A percentile compares a stretch with the other conserved stretches of the same genome.
These are phyloP conservation scores for Pipistrellus pipistrellus DNA, from an alignment of 2,797 vertebrate species.

Conservation along the genomic window DNA sequence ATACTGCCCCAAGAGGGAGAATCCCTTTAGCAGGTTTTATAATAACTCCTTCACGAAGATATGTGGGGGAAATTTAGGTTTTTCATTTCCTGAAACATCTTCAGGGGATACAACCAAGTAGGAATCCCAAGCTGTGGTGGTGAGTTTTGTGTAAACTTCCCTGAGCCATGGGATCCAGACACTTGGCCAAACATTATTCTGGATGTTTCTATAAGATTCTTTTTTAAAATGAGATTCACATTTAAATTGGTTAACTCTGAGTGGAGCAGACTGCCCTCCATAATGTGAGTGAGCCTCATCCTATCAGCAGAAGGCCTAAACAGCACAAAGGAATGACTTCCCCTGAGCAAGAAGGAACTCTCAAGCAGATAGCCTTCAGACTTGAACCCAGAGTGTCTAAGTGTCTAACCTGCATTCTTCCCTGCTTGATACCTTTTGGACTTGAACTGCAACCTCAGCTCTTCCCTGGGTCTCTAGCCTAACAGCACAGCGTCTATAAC, in stretches of 20 bases:
- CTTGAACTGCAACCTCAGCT: not conserved
- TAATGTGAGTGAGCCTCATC: not conserved
- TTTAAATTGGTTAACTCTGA: not conserved
- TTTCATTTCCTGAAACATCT: not conserved
- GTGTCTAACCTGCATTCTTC: not conserved
- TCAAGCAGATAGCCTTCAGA: not conserved
- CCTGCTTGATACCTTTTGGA: not conserved
- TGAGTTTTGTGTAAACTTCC: not conserved
- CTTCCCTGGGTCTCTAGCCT: not conserved
- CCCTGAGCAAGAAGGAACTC: not conserved
- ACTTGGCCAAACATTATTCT: conserved; percentile 15
- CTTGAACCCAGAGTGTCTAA: not conserved
- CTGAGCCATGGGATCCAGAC: not conserved
- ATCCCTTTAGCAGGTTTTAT: not conserved
- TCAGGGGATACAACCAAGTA: not conserved
- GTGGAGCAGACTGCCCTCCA: not conserved
- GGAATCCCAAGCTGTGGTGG: not conserved
- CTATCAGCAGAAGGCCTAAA: not conserved
- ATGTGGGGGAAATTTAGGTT: not conserved
- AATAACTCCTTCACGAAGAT: not conserved
- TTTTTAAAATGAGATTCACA: not conserved
- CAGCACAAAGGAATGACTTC: not conserved
- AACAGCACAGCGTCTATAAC: not conserved
- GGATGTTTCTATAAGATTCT: not conserved
- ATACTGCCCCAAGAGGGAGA: not conserved